Conservation (phyloP, 2,113 vertebrate species). For the Gambusia affinis region DNA sequence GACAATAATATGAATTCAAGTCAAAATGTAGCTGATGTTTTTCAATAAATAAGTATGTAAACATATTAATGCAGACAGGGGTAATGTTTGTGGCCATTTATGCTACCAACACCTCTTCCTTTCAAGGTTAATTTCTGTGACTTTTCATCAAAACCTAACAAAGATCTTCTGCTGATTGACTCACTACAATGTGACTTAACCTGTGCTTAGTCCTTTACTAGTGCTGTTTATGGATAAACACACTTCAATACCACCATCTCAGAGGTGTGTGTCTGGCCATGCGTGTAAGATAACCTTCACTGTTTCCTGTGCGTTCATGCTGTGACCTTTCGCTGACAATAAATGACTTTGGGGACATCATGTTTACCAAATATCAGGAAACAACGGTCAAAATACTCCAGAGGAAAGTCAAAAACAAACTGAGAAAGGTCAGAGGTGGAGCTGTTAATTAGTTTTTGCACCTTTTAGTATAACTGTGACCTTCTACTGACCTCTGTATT, state of each 20-base stretch:
- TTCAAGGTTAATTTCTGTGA: not conserved
- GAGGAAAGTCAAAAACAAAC: not conserved
- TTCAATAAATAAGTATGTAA: not conserved
- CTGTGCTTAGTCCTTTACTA: slow-evolving; percentile 37
- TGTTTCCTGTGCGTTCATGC: slow-evolving; percentile 37
- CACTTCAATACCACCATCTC: slow-evolving; percentile 49
- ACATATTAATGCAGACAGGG: not conserved
- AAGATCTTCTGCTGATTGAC: not conserved
- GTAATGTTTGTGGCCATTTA: not conserved
- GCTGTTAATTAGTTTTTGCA: not conserved
- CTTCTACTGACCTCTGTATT: not conserved
- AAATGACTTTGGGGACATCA: not conserved
- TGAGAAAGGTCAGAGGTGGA: not conserved
- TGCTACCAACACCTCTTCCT: not conserved
- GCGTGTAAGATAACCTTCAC: slow-evolving; percentile 50
- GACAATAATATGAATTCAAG: not conserved
- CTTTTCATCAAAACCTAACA: not conserved
- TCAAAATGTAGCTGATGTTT: not conserved
- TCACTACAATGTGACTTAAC: slow-evolving; percentile 6
- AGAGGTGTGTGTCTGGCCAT: slow-evolving; percentile 11
- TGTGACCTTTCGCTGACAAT: slow-evolving; percentile 48
- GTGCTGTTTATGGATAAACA: slow-evolving; percentile 66
- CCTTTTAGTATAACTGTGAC: not conserved
- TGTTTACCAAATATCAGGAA: not conserved
- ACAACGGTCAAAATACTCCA: not conserved